Conservation (phyloP, 2,888 invertebrate genomes). For the Electrophaes corylata region DNA sequence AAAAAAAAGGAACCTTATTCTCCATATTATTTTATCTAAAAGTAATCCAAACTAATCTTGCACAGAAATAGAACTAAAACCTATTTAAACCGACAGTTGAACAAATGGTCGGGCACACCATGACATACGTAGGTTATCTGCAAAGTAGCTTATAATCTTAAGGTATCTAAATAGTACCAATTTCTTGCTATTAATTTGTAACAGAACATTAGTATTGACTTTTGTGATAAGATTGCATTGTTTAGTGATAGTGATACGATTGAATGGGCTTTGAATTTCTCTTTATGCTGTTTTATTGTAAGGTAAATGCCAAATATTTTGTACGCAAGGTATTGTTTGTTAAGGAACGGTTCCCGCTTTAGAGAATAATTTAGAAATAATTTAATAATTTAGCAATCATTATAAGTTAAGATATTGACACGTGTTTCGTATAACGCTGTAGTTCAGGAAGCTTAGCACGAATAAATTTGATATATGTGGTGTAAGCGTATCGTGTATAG, state of each 20-base stretch:
- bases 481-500: too few species aligned
- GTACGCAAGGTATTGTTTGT: neutral
- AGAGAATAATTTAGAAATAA: too few species aligned
- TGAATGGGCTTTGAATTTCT: slow-evolving; percentile 13
- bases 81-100: slow-evolving; percentile 26
- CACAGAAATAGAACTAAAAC: slow-evolving; percentile 4
- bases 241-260: slow-evolving; percentile 29
- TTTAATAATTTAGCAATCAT: too few species aligned
- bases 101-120: slow-evolving; percentile 32
- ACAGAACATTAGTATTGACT: slow-evolving; percentile 35
- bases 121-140: slow-evolving; percentile 33
- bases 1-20: neutral
- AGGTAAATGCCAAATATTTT: neutral
- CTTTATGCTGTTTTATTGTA: neutral
- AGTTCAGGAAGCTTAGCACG: too few species aligned
- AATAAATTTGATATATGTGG: too few species aligned
- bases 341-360: too few species aligned
- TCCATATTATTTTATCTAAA: slow-evolving; percentile 2
- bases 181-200: slow-evolving; percentile 40
- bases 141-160: slow-evolving; percentile 25
- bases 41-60: slow-evolving; percentile 6
- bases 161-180: slow-evolving; percentile 37
- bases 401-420: too few species aligned
- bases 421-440: too few species aligned
- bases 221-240: slow-evolving; percentile 37